Evolutionary conservation across 2,888 invertebrate species (phyloP).

Genomic region (Epinotia ramella): DNA sequence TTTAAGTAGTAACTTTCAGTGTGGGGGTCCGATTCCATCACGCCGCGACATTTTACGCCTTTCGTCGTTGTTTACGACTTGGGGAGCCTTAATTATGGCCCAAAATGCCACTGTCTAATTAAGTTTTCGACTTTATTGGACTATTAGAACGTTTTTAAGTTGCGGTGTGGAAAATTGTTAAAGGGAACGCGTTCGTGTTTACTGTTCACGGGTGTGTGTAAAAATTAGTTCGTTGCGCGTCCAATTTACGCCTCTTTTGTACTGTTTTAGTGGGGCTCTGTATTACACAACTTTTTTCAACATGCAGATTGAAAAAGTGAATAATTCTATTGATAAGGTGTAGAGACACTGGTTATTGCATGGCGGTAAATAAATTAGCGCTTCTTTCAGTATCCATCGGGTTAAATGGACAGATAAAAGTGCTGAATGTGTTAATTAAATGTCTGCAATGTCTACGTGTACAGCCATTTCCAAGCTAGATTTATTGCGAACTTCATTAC

Average conservation of each 20-base stretch:
- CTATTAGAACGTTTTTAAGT: conserved; percentile 45
- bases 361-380: neutral
- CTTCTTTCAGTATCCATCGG: neutral
- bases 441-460: neutral
- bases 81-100: conserved; percentile 60
- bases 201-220: conserved; percentile 28
- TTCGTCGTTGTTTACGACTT: conserved; percentile 63
- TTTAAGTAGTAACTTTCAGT: neutral
- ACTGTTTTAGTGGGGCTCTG: neutral
- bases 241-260: conserved; percentile 25
- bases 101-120: conserved; percentile 54
- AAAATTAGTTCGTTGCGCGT: conserved; percentile 3
- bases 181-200: conserved; percentile 14
- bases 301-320: neutral
- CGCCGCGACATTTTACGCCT: conserved; percentile 47
- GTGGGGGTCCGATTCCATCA: conserved; percentile 47
- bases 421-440: neutral
- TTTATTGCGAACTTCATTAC: too few relatives aligned
- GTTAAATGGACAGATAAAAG: neutral
- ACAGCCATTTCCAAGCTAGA: too few relatives aligned
- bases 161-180: conserved; percentile 39
- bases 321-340: neutral
- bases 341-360: neutral
- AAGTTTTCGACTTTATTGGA: conserved; percentile 48
- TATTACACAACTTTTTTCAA: conserved; percentile 4